Percentiles rank a stretch among this genome's conserved stretches.
Conservation (phyloP, 1,140 invertebrate genomes). For the Aleiodes sp. region DNA sequence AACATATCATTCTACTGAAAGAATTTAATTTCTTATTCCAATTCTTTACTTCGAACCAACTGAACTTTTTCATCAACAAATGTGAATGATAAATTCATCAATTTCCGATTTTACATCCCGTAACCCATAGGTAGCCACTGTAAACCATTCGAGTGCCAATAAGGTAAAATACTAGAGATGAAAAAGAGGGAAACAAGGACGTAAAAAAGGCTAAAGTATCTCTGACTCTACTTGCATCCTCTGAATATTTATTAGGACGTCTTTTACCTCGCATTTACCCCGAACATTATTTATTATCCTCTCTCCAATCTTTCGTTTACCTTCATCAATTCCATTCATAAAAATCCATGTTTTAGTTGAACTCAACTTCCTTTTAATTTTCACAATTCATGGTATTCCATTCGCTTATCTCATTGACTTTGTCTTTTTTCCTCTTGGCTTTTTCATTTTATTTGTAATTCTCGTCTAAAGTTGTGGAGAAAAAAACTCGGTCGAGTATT, state of each 20-base stretch:
- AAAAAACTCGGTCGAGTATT: slow-evolving; percentile 17
- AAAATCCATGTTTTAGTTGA: neutral
- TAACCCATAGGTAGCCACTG: neutral
- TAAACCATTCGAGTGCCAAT: slow-evolving; percentile 13
- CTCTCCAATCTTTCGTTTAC: neutral
- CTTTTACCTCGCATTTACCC: neutral
- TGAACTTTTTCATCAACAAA: too few species aligned
- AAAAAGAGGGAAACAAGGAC: neutral
- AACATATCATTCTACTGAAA: too few species aligned
- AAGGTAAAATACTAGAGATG: neutral
- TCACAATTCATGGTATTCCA: neutral
- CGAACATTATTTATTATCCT: neutral
- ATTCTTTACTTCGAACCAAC: too few species aligned
- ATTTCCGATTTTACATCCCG: slow-evolving; percentile 1
- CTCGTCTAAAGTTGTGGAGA: neutral
- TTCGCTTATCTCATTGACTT: slow-evolving; percentile 10
- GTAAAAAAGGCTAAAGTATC: neutral
- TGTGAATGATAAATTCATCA: too few species aligned
- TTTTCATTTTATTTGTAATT: neutral
- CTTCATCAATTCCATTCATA: slow-evolving; percentile 12
- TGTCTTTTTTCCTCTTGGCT: neutral
- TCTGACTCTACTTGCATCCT: slow-evolving; percentile 20
- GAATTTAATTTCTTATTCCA: too few species aligned
- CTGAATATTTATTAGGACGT: slow-evolving; percentile 23
- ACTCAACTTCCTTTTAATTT: neutral